These are phyloP conservation scores for Furcula furcula DNA, from an alignment of 2,888 invertebrate genomes.

Conservation along the genomic window DNA sequence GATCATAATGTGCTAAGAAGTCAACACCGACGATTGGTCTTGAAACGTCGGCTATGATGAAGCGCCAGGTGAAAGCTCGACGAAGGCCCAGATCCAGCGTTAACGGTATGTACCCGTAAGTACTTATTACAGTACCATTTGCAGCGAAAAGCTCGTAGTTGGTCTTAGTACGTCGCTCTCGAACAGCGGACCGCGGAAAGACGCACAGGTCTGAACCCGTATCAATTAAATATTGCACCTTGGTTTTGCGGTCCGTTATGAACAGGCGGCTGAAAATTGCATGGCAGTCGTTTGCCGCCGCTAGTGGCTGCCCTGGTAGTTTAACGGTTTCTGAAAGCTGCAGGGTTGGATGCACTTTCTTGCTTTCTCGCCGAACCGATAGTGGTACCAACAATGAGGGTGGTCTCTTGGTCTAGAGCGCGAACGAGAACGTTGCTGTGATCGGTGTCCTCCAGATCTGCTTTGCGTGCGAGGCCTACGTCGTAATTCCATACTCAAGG, in stretches of 20 bases:
- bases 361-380: conserved; percentile 8
- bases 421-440: conserved; percentile 2
- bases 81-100: conserved; percentile 15
- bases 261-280: not conserved
- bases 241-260: conserved; percentile 4
- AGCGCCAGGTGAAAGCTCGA: conserved; percentile 34
- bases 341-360: conserved; percentile 13
- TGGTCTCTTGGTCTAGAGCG: conserved; percentile 8
- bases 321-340: conserved; percentile 13
- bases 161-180: conserved; percentile 10
- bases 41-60: conserved; percentile 39
- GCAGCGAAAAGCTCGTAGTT: conserved; percentile 36
- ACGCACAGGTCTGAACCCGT: conserved; percentile 25
- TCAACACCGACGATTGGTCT: conserved; percentile 31
- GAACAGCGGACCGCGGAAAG: conserved; percentile 11
- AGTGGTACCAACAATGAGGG: conserved; percentile 23
- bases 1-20: conserved; percentile 8
- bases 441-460: not conserved
- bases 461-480: not conserved
- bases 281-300: conserved; percentile 10
- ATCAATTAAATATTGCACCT: conserved; percentile 18
- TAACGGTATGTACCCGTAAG: conserved; percentile 15
- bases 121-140: conserved; percentile 33
- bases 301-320: conserved; percentile 13
- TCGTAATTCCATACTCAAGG: not conserved